phyloP scores from a whole-genome alignment of 1,140 invertebrate genomes.

The Nautilus pompilius region DNA sequence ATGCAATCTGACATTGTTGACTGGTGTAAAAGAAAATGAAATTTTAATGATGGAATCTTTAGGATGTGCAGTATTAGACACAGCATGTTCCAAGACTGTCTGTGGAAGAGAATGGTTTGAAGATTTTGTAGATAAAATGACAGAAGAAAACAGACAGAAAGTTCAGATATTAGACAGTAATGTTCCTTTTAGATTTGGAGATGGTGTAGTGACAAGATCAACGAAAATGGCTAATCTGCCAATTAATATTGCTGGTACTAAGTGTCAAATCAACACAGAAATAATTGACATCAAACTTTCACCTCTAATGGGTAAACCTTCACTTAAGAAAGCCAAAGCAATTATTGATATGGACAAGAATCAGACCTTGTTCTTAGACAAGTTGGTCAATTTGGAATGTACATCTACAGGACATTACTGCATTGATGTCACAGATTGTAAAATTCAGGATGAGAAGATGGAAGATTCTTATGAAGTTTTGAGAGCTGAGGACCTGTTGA shows the following conservation, averaged over 20 bases:
- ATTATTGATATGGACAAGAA: conserved; percentile 16
- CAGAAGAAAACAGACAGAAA: no score
- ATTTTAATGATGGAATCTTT: background rate
- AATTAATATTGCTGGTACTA: conserved; percentile 14
- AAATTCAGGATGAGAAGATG: no score
- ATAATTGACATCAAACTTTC: conserved; percentile 16
- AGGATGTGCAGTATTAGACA: conserved; percentile 3
- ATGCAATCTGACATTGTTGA: background rate
- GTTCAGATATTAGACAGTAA: background rate
- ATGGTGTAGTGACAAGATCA: conserved; percentile 14
- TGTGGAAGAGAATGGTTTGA: conserved; percentile 12
- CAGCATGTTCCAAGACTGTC: conserved; percentile 6
- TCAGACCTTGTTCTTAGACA: conserved; percentile 10
- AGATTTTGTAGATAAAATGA: conserved; percentile 1
- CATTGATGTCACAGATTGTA: conserved; percentile 12
- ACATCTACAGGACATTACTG: conserved; percentile 23
- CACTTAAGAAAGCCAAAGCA: conserved; percentile 14
- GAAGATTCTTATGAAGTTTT: background rate
- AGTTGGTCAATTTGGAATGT: conserved; percentile 16
- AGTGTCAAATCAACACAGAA: conserved; percentile 18
- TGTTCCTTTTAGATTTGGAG: conserved; percentile 19
- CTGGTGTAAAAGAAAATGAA: background rate
- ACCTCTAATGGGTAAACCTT: conserved; percentile 15
- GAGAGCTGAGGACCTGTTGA: background rate
- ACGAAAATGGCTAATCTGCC: conserved; percentile 13